phyloP scores from a whole-genome alignment of 1,140 invertebrate species.

The Manduca sexta region DNA sequence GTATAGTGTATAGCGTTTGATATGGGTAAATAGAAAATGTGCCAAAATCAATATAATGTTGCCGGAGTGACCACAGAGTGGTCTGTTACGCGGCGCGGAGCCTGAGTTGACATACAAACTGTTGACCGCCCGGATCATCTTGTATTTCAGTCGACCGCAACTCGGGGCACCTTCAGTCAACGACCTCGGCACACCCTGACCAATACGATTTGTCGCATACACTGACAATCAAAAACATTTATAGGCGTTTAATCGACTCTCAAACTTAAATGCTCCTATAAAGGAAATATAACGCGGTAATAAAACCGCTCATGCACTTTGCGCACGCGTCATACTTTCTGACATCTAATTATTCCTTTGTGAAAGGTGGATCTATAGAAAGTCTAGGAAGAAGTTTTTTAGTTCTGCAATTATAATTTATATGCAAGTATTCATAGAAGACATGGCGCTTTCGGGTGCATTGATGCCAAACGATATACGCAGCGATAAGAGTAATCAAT shows the following conservation, averaged over 20 bases:
- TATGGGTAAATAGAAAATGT: background rate
- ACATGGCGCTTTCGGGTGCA: too few species aligned
- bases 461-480: too few species aligned
- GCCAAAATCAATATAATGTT: background rate
- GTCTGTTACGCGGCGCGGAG: background rate
- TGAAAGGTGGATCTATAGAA: too few species aligned
- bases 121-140: constrained; percentile 48
- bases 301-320: constrained; percentile 38
- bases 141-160: constrained; percentile 59
- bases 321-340: constrained; percentile 24
- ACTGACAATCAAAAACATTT: constrained; percentile 40
- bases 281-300: constrained; percentile 32
- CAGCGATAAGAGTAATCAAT: too few species aligned
- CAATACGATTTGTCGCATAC: constrained; percentile 39
- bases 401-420: too few species aligned
- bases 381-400: too few species aligned
- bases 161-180: constrained; percentile 39
- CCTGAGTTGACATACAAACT: constrained; percentile 18
- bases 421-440: too few species aligned
- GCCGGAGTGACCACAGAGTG: background rate
- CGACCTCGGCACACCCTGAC: constrained; percentile 44
- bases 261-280: constrained; percentile 28
- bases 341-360: too few species aligned
- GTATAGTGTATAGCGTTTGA: too few species aligned
- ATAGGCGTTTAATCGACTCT: constrained; percentile 38